These are phyloP conservation scores for Mythimna vitellina DNA, from an alignment of 2,888 invertebrate species.

Conservation along the genomic window DNA sequence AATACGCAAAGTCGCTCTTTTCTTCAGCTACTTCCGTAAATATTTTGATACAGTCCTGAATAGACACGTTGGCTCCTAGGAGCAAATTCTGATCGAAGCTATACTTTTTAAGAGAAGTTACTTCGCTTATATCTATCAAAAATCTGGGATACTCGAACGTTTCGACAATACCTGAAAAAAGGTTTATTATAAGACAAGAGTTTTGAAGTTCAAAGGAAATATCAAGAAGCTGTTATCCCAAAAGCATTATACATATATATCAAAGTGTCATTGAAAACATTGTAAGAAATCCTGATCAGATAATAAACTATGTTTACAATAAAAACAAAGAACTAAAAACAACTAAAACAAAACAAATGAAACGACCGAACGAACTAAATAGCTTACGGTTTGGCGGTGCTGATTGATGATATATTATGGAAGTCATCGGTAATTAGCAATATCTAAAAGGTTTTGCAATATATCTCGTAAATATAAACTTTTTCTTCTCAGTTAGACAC, in stretches of 20 bases:
- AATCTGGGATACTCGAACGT: conserved; percentile 75
- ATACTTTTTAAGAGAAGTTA: conserved; percentile 76
- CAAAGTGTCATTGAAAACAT: too few relatives aligned
- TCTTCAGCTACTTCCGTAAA: conserved; percentile 80
- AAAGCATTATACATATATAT: not conserved
- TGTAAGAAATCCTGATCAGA: too few relatives aligned
- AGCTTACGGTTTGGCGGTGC: too few relatives aligned
- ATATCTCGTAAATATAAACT: too few relatives aligned
- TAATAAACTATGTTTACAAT: too few relatives aligned
- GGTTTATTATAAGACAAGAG: not conserved
- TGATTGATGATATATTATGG: too few relatives aligned
- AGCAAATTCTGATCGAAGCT: conserved; percentile 80
- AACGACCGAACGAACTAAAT: too few relatives aligned
- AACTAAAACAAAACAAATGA: too few relatives aligned
- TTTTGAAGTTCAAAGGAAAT: not conserved
- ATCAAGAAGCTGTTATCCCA: not conserved
- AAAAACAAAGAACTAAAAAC: too few relatives aligned
- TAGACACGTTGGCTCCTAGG: conserved; percentile 90
- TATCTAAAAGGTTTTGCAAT: too few relatives aligned
- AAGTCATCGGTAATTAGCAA: too few relatives aligned
- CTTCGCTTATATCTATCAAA: conserved; percentile 81
- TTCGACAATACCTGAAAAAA: conserved; percentile 80
- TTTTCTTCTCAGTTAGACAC: too few relatives aligned
- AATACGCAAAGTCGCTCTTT: conserved; percentile 86
- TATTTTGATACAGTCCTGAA: conserved; percentile 89